Percentiles rank a stretch among this genome's conserved stretches.
phyloP scores from a whole-genome alignment of 2,888 invertebrate species.

The Beris morrisii region DNA sequence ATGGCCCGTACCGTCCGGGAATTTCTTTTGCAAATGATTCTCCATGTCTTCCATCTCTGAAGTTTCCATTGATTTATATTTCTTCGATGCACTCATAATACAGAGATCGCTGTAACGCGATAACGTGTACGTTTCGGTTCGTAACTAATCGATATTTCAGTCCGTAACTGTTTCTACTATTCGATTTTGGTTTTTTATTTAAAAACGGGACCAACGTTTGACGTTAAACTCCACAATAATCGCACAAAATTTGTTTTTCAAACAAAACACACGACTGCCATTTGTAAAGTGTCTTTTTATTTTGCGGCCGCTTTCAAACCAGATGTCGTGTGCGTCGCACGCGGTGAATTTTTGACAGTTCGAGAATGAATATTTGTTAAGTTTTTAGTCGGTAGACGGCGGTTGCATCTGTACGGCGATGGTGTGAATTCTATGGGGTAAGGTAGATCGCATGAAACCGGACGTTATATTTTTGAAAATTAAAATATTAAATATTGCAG shows the following conservation, averaged over 20 bases:
- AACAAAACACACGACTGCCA: slow-evolving; percentile 43
- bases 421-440: too few species aligned
- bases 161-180: neutral
- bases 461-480: too few species aligned
- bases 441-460: too few species aligned
- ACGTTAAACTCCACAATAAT: slow-evolving; percentile 32
- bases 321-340: slow-evolving; percentile 1
- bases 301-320: slow-evolving; percentile 1
- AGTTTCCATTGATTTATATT: slow-evolving; percentile 54
- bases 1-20: slow-evolving; percentile 40
- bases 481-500: too few species aligned
- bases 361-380: too few species aligned
- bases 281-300: slow-evolving; percentile 36
- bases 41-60: slow-evolving; percentile 50
- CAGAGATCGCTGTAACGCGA: slow-evolving; percentile 17
- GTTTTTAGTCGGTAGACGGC: too few species aligned
- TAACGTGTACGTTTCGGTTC: neutral
- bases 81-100: slow-evolving; percentile 55
- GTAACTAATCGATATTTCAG: neutral
- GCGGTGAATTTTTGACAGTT: slow-evolving; percentile 1
- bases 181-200: slow-evolving; percentile 1
- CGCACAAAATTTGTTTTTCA: slow-evolving; percentile 38
- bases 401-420: too few species aligned
- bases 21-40: slow-evolving; percentile 48
- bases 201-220: slow-evolving; percentile 3